Evolutionary conservation across 1,140 invertebrate species (phyloP).

Genomic region (Ceratina australensis): DNA sequence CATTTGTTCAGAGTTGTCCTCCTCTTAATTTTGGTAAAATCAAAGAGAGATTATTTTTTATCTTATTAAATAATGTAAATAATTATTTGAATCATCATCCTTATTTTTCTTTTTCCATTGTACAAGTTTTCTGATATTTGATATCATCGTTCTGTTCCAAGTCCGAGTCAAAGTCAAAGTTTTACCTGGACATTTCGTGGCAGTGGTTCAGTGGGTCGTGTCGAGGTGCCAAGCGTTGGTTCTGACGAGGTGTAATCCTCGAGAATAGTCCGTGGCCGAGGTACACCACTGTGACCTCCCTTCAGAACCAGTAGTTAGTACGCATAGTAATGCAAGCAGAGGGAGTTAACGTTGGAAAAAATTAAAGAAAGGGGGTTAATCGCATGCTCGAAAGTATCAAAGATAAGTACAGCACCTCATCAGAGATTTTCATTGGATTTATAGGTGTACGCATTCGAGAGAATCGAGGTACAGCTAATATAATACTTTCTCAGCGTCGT

Average conservation of each 20-base stretch:
- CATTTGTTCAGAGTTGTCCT: constrained; percentile 31
- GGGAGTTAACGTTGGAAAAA: constrained; percentile 71
- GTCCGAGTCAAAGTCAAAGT: constrained; percentile 52
- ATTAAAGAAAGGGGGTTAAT: constrained; percentile 55
- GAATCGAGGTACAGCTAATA: neutral
- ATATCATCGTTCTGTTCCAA: constrained; percentile 27
- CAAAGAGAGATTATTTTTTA: neutral
- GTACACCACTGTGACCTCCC: constrained; percentile 78
- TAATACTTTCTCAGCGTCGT: neutral
- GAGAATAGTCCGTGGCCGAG: constrained; percentile 77
- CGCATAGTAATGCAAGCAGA: constrained; percentile 76
- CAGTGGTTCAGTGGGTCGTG: constrained; percentile 73
- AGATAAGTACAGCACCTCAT: neutral
- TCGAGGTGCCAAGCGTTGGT: constrained; percentile 73
- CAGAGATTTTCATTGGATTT: neutral
- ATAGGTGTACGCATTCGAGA: neutral
- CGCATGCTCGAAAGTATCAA: constrained; percentile 52
- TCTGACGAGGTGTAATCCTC: constrained; percentile 77
- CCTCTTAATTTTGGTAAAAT: constrained; percentile 21
- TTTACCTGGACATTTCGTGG: constrained; percentile 78
- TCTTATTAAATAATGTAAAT: neutral
- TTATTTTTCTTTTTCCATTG: neutral
- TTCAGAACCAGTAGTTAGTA: constrained; percentile 79
- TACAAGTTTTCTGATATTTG: neutral
- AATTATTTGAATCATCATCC: neutral